A percentile compares a stretch with the other conserved stretches of the same genome.
These are phyloP conservation scores for Brachyopa scutellaris DNA, from an alignment of 2,888 invertebrate genomes.

Conservation along the genomic window DNA sequence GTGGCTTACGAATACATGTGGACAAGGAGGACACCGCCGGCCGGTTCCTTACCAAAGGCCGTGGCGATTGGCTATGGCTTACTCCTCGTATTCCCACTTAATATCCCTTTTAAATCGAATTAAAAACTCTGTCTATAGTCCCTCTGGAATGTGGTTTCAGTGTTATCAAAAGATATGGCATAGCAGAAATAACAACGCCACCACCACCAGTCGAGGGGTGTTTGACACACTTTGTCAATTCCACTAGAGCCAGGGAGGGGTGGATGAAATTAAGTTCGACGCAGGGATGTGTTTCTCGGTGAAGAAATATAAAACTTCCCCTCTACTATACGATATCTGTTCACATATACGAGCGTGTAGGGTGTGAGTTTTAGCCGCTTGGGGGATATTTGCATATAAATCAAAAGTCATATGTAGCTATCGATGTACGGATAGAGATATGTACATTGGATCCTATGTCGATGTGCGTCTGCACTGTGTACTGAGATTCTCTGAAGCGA, in stretches of 20 bases:
- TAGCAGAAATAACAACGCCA: slow-evolving; percentile 5
- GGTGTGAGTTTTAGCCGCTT: slow-evolving; percentile 38
- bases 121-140: slow-evolving; percentile 30
- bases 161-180: slow-evolving; percentile 45
- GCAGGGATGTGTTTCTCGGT: slow-evolving; percentile 7
- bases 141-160: slow-evolving; percentile 39
- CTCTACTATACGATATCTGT: slow-evolving; percentile 13
- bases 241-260: background rate
- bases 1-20: too few species aligned
- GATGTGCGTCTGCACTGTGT: slow-evolving; percentile 32
- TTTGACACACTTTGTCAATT: slow-evolving; percentile 38
- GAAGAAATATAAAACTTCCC: slow-evolving; percentile 46
- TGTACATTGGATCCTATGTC: slow-evolving; percentile 25
- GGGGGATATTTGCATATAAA: slow-evolving; percentile 66
- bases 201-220: slow-evolving; percentile 13
- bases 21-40: background rate
- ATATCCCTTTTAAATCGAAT: slow-evolving; percentile 56
- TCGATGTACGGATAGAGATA: too few species aligned
- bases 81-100: slow-evolving; percentile 56
- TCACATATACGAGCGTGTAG: slow-evolving; percentile 1
- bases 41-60: too few species aligned
- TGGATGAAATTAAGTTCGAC: slow-evolving; percentile 62
- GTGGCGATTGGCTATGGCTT: slow-evolving; percentile 54
- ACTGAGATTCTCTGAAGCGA: slow-evolving; percentile 47
- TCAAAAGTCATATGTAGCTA: slow-evolving; percentile 64